Conservation (phyloP, 1,140 invertebrate species). For the Andricus grossulariae region DNA sequence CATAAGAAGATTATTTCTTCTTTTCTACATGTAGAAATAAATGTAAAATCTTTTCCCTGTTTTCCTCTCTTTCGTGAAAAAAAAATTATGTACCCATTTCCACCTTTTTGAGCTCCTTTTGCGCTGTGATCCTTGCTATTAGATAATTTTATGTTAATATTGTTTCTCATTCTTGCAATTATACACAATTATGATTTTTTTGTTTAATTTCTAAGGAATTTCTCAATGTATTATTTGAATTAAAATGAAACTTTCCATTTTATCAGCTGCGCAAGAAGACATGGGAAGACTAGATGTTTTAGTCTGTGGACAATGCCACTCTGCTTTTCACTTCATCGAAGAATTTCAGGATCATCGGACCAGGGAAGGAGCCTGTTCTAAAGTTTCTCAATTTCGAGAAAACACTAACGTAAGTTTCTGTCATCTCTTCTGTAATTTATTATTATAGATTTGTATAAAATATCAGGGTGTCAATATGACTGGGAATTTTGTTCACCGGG, state of each 20-base stretch:
- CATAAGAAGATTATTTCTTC: too few relatives aligned
- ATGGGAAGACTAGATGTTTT: constrained; percentile 84
- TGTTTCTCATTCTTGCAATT: not conserved
- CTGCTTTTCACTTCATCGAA: constrained; percentile 86
- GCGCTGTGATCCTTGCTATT: too few relatives aligned
- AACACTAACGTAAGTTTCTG: constrained; percentile 67
- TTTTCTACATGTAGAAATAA: too few relatives aligned
- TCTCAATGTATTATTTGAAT: too few relatives aligned
- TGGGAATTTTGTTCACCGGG: too few relatives aligned
- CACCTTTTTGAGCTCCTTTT: too few relatives aligned
- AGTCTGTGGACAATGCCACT: constrained; percentile 87
- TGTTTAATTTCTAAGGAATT: not conserved
- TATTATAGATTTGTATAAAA: too few relatives aligned
- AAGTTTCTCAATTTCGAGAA: constrained; percentile 70
- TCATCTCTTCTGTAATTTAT: not conserved
- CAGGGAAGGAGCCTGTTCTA: constrained; percentile 69
- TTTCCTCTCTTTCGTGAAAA: too few relatives aligned
- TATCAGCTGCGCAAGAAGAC: constrained; percentile 82
- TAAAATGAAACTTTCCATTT: not conserved
- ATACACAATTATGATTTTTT: not conserved
- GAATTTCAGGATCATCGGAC: constrained; percentile 82
- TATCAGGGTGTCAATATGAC: too few relatives aligned
- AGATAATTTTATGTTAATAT: not conserved
- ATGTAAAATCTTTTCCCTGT: too few relatives aligned
- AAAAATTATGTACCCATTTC: too few relatives aligned